A percentile compares a stretch with the other conserved stretches of the same genome.
These are phyloP conservation scores for Chanos chanos DNA, from an alignment of 2,797 vertebrate species.

Conservation along the genomic window DNA sequence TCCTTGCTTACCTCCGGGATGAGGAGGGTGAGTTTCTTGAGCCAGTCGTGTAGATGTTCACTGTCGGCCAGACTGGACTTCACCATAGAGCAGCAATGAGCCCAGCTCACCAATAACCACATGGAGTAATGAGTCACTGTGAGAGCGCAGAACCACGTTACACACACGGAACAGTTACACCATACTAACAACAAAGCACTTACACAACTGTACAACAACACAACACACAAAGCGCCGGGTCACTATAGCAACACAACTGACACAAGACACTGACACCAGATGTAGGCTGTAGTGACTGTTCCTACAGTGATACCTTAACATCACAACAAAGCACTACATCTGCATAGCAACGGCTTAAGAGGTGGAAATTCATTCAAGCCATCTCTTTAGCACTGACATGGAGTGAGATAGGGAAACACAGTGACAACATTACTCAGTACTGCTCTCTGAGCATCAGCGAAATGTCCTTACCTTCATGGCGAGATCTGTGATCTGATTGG, in stretches of 20 bases:
- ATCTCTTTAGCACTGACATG: too few relatives aligned
- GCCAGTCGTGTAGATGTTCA: conserved; percentile 95
- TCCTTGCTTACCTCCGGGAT: conserved; percentile 97
- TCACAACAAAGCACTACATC: neutral
- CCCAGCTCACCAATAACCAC: conserved; percentile 99
- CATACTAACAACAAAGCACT: neutral
- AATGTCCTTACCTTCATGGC: conserved; percentile 88
- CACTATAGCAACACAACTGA: conserved; percentile 7
- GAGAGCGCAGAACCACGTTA: neutral
- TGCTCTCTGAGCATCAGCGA: too few relatives aligned
- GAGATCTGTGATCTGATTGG: conserved; percentile 94
- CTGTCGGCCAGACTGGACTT: conserved; percentile 98
- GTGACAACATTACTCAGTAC: too few relatives aligned
- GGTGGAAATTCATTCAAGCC: too few relatives aligned
- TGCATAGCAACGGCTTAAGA: too few relatives aligned
- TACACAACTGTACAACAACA: neutral
- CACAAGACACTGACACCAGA: too few relatives aligned
- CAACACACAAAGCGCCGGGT: too few relatives aligned
- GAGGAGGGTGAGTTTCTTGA: conserved; percentile 93
- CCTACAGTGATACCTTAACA: neutral
- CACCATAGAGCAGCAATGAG: conserved; percentile 92
- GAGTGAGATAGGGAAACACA: neutral
- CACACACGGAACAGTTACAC: neutral
- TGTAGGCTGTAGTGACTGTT: too few relatives aligned
- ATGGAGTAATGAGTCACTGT: conserved; percentile 97